Evolutionary conservation across 2,888 invertebrate species (phyloP), one percentile per base, ranked within the genome.

Genomic region (Anticlea derivata): DNA sequence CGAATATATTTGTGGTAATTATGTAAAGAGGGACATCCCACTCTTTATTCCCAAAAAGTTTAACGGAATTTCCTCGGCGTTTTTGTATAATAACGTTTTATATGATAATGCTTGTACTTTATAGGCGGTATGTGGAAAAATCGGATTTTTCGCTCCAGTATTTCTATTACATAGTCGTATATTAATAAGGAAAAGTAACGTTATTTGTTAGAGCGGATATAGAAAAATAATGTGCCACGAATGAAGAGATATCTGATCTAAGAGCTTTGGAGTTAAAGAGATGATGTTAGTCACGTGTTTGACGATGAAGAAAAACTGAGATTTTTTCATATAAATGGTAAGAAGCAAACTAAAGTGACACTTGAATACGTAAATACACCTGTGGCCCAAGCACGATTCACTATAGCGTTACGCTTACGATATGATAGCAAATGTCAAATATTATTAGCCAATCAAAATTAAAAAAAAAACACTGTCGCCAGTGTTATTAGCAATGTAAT

Each of bases 41-140:
- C 8, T 37, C 31, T 31, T 70, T 73, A 56, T 49, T 48, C 53
- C 56, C 55, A 51, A 60, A 63, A 73, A 78, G 68, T 78, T 79
- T 68, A 68, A 75, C 65, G 63, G 65, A 75, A 76, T 75, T 77
- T 78, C 68, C 68, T 65, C 50, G 17, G 69, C 66, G 64, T 65
- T 66, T 70, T 69, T 72, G 61, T 58, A 72, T 67, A 58, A 68
- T 65, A 64, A 61, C 72, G 64, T 61, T 61, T 72, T 64, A 66
- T 65, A 68, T 65, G 66, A 51, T 66, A 68, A 72, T 74, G 65
- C 66, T 65, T 63, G 37, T 74, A 69, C 61, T 74, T 75, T 74
- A 72, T 68, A 57, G 63, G 62, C 57, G 59, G 61, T 64, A 67
- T 71, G 73, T 68, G 73, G 58, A 61, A 55, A 57, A 59, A 55